A percentile compares a stretch with the other conserved stretches of the same genome.
Evolutionary conservation across 2,888 invertebrate species (phyloP).

Genomic region (Noctua pronuba): DNA sequence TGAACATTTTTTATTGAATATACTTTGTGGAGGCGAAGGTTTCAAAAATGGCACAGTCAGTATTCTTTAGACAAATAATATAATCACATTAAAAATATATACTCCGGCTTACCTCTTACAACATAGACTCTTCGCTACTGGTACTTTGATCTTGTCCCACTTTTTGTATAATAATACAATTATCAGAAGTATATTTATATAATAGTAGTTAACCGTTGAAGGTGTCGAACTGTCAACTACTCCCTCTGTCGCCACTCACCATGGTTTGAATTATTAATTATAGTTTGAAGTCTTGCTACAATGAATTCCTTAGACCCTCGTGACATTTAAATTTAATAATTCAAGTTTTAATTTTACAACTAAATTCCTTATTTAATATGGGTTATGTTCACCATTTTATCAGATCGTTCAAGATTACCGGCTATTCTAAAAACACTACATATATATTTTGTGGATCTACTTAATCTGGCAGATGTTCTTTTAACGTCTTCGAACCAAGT

Average conservation of each 20-base stretch:
- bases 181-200: neutral
- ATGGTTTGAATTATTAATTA: conserved; percentile 20
- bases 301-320: neutral
- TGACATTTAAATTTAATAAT: neutral
- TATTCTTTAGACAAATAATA: too few relatives aligned
- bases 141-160: neutral
- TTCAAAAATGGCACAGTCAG: too few relatives aligned
- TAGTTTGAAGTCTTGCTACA: neutral
- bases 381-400: neutral
- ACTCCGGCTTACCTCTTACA: too few relatives aligned
- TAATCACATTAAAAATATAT: too few relatives aligned
- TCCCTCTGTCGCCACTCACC: neutral
- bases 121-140: too few relatives aligned
- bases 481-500: too few relatives aligned
- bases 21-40: too few relatives aligned
- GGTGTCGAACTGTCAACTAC: neutral
- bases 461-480: too few relatives aligned
- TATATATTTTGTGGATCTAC: too few relatives aligned
- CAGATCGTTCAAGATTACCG: neutral
- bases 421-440: neutral
- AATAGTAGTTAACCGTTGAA: neutral
- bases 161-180: neutral
- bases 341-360: neutral
- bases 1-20: neutral
- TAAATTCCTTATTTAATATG: neutral